Base-by-base conservation (phyloP, 2,113 vertebrate genomes). In the Jacana jacana region DNA sequence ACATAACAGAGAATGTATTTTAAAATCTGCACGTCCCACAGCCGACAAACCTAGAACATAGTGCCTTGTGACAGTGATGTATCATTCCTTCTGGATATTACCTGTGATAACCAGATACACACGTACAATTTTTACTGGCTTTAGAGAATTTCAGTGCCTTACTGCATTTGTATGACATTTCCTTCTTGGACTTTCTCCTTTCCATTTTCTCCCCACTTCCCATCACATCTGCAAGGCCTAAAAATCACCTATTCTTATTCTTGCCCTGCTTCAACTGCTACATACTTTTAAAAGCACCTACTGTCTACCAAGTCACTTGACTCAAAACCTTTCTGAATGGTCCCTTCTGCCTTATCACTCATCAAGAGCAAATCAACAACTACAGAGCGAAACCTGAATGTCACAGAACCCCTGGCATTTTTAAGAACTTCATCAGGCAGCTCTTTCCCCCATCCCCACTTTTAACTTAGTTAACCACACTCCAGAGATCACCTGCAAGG, bases 341-440 rank as follows among this genome's bases (percentile, higher is more conserved):
- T 55, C 28, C 55, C 10, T 6, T 23, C 15, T 11, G 48, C 52
- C 30, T 30, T 25, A 49, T 7, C 6, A 0, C 52, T 86, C 24
- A 48, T 20, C 40, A 48, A 58, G 28, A 81, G 12, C 25, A 55
- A 81, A 51, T 7, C 52, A 80, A 55, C 30, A 61, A 9, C 15
- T 10, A 27, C 40, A 61, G 33, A n/a, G 4, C 23, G 63, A 40
- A 73, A 1, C 2, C 7, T 1, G 25, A 49, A 37, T 0, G 2
- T 23, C 73, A 60, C 20, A 52, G 64, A 91, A 48, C 5, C 19
- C 27, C 39, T 17, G 13, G 20, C 13, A 48, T 63, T 8, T 23
- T 19, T 14, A 5, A 51, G 39, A 58, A n/a, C 31, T 82, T 31
- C 17, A 35, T 3, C 28, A 27, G 54, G 31, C n/a, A 60, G 42